These are phyloP conservation scores for Seriola dumerili DNA, from an alignment of 2,113 vertebrate genomes.

Conservation along the genomic window DNA sequence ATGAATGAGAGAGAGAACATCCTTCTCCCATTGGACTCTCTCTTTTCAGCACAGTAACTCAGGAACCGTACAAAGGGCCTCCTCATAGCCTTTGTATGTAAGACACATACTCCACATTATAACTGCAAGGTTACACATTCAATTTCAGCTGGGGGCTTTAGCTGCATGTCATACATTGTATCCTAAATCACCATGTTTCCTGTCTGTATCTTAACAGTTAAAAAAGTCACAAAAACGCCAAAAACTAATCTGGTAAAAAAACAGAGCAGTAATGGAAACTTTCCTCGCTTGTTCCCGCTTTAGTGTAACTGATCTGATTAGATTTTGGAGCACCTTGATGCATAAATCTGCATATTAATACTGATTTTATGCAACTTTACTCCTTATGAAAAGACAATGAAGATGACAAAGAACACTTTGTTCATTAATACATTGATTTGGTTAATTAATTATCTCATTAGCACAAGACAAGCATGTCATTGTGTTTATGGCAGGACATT, in stretches of 20 bases:
- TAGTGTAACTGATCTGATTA: background rate
- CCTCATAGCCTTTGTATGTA: background rate
- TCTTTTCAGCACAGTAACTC: background rate
- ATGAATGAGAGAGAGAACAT: background rate
- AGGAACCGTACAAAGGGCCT: background rate
- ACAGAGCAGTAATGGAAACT: background rate
- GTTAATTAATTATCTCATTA: conserved; percentile 36
- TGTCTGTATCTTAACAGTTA: background rate
- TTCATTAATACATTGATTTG: conserved; percentile 27
- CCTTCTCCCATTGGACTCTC: conserved; percentile 1
- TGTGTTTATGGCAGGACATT: background rate
- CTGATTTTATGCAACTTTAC: background rate
- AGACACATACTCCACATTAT: background rate
- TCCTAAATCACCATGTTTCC: background rate
- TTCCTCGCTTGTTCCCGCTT: background rate
- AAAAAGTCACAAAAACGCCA: no score
- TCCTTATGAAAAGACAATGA: conserved; percentile 1
- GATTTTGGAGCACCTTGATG: background rate
- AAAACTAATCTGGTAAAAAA: no score
- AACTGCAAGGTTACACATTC: background rate
- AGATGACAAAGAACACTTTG: conserved; percentile 18
- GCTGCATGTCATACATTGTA: background rate
- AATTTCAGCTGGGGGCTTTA: background rate
- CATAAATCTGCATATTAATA: conserved; percentile 4
- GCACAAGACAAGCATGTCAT: conserved; percentile 1